Conservation (phyloP, 2,113 vertebrate species). For the Sinocyclocheilus maitianheensis region DNA sequence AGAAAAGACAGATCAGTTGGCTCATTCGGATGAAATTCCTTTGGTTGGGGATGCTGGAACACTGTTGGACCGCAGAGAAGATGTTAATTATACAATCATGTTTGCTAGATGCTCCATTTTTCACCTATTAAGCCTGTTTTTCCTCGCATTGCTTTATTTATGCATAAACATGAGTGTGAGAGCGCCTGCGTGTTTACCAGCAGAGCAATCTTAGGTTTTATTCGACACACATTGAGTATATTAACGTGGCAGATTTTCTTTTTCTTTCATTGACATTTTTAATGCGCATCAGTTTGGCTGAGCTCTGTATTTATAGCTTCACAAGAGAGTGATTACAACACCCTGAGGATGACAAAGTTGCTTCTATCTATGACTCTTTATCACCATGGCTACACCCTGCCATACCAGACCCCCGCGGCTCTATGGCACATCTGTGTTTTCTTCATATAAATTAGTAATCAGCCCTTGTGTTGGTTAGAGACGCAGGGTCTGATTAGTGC, state of each 20-base stretch:
- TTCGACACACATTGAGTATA: slow-evolving; percentile 23
- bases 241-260: background rate
- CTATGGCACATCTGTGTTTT: slow-evolving; percentile 45
- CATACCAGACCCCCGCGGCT: slow-evolving; percentile 39
- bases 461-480: slow-evolving; percentile 25
- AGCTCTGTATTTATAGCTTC: slow-evolving; percentile 20
- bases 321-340: slow-evolving; percentile 29
- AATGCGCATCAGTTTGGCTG: background rate
- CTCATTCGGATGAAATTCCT: background rate
- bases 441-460: slow-evolving; percentile 50
- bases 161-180: background rate
- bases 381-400: slow-evolving; percentile 43
- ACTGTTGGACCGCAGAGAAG: background rate
- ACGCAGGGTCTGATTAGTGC: background rate
- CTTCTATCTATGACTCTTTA: slow-evolving; percentile 40
- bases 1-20: background rate
- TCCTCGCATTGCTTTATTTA: slow-evolving; percentile 1
- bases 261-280: slow-evolving; percentile 9
- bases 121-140: background rate
- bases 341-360: slow-evolving; percentile 33
- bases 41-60: slow-evolving; percentile 1
- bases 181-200: background rate
- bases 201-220: slow-evolving; percentile 7
- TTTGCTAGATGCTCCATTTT: slow-evolving; percentile 9
- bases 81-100: slow-evolving; percentile 8